Evolutionary conservation across 2,888 invertebrate species (phyloP).

Genomic region (Lamproptera curius): DNA sequence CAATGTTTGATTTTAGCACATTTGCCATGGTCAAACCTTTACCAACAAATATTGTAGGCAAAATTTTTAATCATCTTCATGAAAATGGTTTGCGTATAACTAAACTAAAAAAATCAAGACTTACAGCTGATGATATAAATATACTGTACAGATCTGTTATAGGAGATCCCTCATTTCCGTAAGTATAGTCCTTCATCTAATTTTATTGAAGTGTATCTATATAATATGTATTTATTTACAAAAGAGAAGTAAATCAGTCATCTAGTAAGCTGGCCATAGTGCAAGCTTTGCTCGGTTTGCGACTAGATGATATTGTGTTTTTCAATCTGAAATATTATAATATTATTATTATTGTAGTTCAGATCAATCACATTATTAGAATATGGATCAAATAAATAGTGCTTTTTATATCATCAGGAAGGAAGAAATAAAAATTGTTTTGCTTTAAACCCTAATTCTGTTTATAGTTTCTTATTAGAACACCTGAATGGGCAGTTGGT

Average conservation of each 20-base stretch:
- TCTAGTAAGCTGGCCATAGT: no score
- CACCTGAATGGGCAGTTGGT: conserved; percentile 83
- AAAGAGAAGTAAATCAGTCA: no score
- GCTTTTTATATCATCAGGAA: no score
- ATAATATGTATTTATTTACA: no score
- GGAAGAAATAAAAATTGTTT: background rate
- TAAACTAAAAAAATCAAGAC: conserved; percentile 84
- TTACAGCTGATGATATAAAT: conserved; percentile 81
- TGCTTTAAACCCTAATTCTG: conserved; percentile 1
- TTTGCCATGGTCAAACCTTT: conserved; percentile 89
- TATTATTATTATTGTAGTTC: no score
- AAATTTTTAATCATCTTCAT: conserved; percentile 83
- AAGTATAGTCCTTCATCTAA: no score
- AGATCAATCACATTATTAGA: no score
- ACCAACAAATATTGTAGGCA: conserved; percentile 82
- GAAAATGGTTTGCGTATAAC: conserved; percentile 80
- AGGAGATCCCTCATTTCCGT: conserved; percentile 79
- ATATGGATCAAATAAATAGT: no score
- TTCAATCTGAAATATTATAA: no score
- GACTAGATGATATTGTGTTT: no score
- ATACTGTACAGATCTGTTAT: conserved; percentile 40
- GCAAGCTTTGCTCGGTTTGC: no score
- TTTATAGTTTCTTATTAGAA: conserved; percentile 76
- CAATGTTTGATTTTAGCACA: conserved; percentile 74
- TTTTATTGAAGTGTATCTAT: no score